Base-by-base conservation (phyloP, 2,888 invertebrate genomes). In the Eledone cirrhosa region DNA sequence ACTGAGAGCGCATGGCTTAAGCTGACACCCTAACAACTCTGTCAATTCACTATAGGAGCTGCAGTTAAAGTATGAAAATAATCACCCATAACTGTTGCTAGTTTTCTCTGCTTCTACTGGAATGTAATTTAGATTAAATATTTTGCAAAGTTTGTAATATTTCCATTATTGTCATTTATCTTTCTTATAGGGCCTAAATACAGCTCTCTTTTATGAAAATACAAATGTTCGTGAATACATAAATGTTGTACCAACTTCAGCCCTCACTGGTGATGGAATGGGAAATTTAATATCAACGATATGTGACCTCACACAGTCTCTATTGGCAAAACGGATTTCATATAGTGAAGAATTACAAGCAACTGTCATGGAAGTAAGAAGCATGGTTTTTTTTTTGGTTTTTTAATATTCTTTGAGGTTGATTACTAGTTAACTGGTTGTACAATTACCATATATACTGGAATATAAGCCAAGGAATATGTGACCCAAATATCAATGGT, bases 261-360 rank as follows among this genome's bases (percentile, higher is more conserved):
- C 99, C 0, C 96, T 97, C 83, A 95, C 97, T 0, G 99, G 99
- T 29, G 99, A 99, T 90, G 98, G 98, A 67, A 97, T 99, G 97
- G 99, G 99, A 78, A 99, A 99, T 92, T 92, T 99, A 78, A 93
- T 99, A 85, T 95, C 96, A 29, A 93, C 98, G 87, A 96, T 99
- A 83, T 95, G 98, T 77, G 95, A 97, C 85, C 95, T 95, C 77
- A 97, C 97, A 84, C 99, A 99, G 91, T 95, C 94, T 29, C 94
- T 95, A 89, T 92, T 98, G 87, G 94, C 96, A 80, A 96, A 97
- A 90, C 92, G 97, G 80, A 92, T 99, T 8, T 94, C 97, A 92
- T 98, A 89, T 92, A 95, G 95, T 2, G 95, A 98, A 81, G 97
- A 98, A 88, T 92, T 99, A 83, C 95, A 98, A 78, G 92, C 92